Evolutionary conservation across 2,113 vertebrate genomes (phyloP).

Genomic region (Galemys pyrenaicus): DNA sequence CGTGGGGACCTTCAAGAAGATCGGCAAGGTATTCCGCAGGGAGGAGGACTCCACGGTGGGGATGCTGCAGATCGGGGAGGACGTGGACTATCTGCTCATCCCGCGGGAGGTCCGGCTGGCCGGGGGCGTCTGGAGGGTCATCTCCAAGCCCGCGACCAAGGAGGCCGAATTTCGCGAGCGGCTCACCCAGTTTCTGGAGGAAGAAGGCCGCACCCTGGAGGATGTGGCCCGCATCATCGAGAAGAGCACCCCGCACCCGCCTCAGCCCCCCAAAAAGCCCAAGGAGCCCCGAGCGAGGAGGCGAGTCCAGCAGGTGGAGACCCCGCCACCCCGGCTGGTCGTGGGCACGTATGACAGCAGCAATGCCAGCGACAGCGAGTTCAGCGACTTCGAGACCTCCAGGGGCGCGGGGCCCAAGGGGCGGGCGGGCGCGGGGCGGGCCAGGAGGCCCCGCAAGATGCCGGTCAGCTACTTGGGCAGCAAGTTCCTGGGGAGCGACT

Average conservation of each 20-base stretch:
- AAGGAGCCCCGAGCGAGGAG: background rate
- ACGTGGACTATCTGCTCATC: constrained; percentile 66
- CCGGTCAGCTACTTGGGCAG: constrained; percentile 72
- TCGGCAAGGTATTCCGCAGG: constrained; percentile 73
- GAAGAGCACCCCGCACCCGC: constrained; percentile 71
- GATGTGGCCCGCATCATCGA: constrained; percentile 83
- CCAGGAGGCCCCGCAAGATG: constrained; percentile 53
- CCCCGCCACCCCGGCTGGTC: constrained; percentile 86
- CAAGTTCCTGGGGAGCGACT: constrained; percentile 57
- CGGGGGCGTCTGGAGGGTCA: constrained; percentile 86
- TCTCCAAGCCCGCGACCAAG: constrained; percentile 85
- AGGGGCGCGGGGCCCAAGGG: constrained; percentile 61
- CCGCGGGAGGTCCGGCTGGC: constrained; percentile 81
- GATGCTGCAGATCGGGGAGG: constrained; percentile 70
- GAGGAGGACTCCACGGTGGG: constrained; percentile 75
- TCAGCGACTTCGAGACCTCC: constrained; percentile 90
- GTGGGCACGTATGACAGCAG: constrained; percentile 87
- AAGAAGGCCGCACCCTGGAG: constrained; percentile 86
- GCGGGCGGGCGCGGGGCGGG: constrained; percentile 66
- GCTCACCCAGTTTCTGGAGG: constrained; percentile 86
- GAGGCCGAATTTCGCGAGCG: constrained; percentile 88
- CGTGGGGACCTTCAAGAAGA: constrained; percentile 76
- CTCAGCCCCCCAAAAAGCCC: constrained; percentile 55
- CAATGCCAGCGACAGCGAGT: constrained; percentile 87
- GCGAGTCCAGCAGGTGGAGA: constrained; percentile 87